phyloP scores from a whole-genome alignment of 2,797 vertebrate genomes.

The Odontamblyopus lacepedii region DNA sequence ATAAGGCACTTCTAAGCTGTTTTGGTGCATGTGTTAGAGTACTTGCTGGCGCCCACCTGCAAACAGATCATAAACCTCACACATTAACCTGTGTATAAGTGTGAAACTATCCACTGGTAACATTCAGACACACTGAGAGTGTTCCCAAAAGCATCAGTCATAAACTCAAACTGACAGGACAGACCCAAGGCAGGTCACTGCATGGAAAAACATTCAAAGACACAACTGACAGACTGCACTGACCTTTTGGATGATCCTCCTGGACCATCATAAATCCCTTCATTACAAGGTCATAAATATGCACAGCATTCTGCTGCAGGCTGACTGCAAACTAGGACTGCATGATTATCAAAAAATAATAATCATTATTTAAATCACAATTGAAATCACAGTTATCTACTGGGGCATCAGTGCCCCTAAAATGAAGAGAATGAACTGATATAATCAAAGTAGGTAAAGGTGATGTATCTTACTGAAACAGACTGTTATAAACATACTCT shows the following conservation, averaged over 20 bases:
- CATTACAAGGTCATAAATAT: constrained; percentile 66
- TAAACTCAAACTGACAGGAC: constrained; percentile 33
- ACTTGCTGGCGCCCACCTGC: constrained; percentile 58
- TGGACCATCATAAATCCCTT: constrained; percentile 68
- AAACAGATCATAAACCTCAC: constrained; percentile 54
- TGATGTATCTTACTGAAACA: too few relatives aligned
- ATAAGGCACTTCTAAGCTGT: not conserved
- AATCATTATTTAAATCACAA: too few relatives aligned
- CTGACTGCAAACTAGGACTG: constrained; percentile 14
- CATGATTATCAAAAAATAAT: too few relatives aligned
- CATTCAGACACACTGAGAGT: constrained; percentile 36
- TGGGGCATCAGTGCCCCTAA: too few relatives aligned
- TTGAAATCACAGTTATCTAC: too few relatives aligned
- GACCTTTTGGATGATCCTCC: constrained; percentile 61
- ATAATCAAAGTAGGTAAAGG: too few relatives aligned
- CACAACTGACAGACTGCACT: constrained; percentile 53
- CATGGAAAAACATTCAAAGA: constrained; percentile 67
- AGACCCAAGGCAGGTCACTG: constrained; percentile 27
- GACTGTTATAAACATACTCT: too few relatives aligned
- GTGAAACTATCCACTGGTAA: constrained; percentile 48
- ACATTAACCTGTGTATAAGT: constrained; percentile 46
- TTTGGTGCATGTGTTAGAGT: constrained; percentile 60
- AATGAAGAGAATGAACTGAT: too few relatives aligned
- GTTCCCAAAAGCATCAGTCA: constrained; percentile 62
- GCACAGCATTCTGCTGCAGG: constrained; percentile 34